Percentiles rank a stretch among this genome's conserved stretches.
phyloP scores from a whole-genome alignment of 2,797 vertebrate genomes.

The Tolypeutes matacus region DNA sequence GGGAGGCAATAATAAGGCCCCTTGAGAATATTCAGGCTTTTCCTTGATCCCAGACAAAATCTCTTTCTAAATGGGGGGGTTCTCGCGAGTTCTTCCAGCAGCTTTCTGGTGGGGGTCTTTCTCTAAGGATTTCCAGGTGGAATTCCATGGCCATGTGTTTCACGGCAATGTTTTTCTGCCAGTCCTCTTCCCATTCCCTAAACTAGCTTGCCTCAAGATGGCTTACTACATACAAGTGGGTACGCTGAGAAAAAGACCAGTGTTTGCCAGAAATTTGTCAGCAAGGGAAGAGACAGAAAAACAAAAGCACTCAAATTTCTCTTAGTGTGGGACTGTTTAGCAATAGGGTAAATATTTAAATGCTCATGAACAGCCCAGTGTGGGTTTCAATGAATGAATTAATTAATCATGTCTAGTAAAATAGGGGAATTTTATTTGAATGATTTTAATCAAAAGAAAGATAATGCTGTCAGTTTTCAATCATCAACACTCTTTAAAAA shows the following conservation, averaged over 20 bases:
- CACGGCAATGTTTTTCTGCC: too few relatives aligned
- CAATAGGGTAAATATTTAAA: neutral
- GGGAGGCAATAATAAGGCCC: too few relatives aligned
- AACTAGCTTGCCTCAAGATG: neutral
- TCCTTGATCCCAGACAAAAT: too few relatives aligned
- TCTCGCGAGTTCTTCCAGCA: too few relatives aligned
- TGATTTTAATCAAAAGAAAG: conserved; percentile 1
- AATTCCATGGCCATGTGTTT: too few relatives aligned
- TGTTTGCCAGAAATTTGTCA: neutral
- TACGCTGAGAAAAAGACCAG: fast-evolving
- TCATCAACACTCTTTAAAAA: neutral
- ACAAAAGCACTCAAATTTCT: neutral
- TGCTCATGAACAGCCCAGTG: neutral
- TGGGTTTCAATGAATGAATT: neutral
- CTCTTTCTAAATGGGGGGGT: too few relatives aligned
- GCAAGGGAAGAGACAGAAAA: neutral
- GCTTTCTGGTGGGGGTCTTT: too few relatives aligned
- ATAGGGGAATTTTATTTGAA: neutral
- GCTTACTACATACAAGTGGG: neutral
- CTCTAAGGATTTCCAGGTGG: too few relatives aligned
- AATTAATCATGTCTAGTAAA: neutral
- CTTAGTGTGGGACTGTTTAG: neutral
- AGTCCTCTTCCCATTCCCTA: too few relatives aligned
- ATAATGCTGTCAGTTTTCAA: neutral
- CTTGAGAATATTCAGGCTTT: too few relatives aligned